Evolutionary conservation across 2,797 vertebrate species (phyloP).

Genomic region (Oophaga sylvatica): DNA sequence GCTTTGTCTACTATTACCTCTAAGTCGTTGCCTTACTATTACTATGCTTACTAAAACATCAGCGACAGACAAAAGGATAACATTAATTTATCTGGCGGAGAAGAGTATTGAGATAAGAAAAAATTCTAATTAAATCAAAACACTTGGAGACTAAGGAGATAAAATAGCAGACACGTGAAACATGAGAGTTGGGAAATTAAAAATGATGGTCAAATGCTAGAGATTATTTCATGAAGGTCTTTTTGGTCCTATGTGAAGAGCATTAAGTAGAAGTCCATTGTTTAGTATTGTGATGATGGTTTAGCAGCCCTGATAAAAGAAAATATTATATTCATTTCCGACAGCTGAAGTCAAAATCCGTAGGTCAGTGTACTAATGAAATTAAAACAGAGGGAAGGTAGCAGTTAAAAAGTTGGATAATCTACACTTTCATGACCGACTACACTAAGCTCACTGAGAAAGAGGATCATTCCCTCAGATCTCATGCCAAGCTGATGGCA

Average conservation of each 20-base stretch:
- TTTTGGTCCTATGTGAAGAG: background rate
- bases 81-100: conserved; percentile 14
- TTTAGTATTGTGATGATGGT: background rate
- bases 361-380: background rate
- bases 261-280: background rate
- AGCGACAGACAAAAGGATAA: conserved; percentile 25
- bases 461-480: background rate
- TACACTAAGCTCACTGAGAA: background rate
- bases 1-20: conserved; percentile 44
- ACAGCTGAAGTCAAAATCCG: conserved; percentile 7
- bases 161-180: conserved; percentile 50
- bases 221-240: conserved; percentile 13
- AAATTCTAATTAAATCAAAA: conserved; percentile 51
- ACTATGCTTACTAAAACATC: conserved; percentile 35
- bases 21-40: conserved; percentile 28
- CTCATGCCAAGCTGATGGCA: conserved; percentile 14
- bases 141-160: conserved; percentile 29
- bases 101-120: conserved; percentile 43
- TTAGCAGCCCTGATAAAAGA: background rate
- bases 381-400: conserved; percentile 15
- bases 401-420: background rate
- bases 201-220: conserved; percentile 19
- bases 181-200: conserved; percentile 40
- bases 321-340: conserved; percentile 1
- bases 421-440: conserved; percentile 1